phyloP scores from a whole-genome alignment of 2,113 vertebrate species.

The Pachycephala philippinensis region DNA sequence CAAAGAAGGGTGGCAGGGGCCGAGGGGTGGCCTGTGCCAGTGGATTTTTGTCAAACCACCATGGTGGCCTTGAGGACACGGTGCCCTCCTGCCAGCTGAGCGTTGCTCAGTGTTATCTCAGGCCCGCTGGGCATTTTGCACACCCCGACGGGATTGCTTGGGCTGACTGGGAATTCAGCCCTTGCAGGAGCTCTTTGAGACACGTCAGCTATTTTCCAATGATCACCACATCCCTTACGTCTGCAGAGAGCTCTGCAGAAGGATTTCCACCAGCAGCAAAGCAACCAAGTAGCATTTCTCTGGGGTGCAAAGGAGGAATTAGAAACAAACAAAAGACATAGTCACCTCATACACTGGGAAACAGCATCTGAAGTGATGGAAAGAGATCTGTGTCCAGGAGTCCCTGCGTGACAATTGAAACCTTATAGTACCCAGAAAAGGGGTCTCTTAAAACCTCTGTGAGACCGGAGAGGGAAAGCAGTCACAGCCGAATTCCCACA shows the following conservation, averaged over 20 bases:
- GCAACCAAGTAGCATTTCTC: background rate
- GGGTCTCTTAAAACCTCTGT: background rate
- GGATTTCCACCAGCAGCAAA: background rate
- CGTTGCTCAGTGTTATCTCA: background rate
- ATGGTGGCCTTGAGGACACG: background rate
- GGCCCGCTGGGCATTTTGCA: accelerated
- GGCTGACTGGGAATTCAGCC: background rate
- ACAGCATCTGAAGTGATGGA: background rate
- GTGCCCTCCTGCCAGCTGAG: background rate
- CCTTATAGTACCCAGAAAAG: background rate
- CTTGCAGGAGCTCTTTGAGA: background rate
- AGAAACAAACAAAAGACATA: background rate
- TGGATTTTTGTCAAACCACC: background rate
- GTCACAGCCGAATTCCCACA: background rate
- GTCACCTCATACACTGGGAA: background rate
- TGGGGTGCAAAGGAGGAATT: background rate
- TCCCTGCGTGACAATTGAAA: background rate
- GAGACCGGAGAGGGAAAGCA: background rate
- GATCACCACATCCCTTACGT: background rate
- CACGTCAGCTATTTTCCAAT: accelerated
- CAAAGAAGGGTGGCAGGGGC: background rate
- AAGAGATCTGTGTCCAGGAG: background rate
- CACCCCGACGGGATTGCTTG: background rate
- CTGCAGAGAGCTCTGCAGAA: background rate
- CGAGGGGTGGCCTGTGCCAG: background rate